These are phyloP conservation scores for Petromus typicus DNA, from an alignment of 2,113 vertebrate species.

Conservation along the genomic window DNA sequence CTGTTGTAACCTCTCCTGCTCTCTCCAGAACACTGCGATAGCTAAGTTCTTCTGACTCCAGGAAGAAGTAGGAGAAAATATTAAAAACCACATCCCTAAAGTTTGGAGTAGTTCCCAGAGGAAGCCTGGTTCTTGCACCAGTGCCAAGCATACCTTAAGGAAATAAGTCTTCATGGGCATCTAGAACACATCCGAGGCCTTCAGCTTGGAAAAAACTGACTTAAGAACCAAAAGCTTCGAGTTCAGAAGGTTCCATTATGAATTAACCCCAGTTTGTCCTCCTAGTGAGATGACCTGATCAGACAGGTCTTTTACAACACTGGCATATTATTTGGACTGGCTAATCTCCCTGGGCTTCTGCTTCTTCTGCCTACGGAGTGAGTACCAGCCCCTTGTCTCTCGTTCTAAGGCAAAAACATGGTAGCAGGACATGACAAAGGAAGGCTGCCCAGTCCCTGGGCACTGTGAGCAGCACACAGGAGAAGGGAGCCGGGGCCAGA, in stretches of 20 bases:
- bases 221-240: neutral
- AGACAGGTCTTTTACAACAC: neutral
- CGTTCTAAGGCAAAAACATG: neutral
- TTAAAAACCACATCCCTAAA: neutral
- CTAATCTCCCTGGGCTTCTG: neutral
- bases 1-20: no score
- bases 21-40: neutral
- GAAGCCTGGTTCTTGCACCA: no score
- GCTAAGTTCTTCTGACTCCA: rapidly evolving
- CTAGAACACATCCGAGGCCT: neutral
- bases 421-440: neutral
- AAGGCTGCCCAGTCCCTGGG: neutral
- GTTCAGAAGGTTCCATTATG: neutral
- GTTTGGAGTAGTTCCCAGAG: rapidly evolving
- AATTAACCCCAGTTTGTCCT: neutral
- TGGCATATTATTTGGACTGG: neutral
- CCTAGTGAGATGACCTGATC: neutral
- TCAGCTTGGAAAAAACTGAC: neutral
- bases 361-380: neutral
- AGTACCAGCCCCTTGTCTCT: neutral
- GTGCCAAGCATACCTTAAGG: neutral
- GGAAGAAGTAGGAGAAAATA: neutral
- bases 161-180: neutral
- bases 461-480: neutral
- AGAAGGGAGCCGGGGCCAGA: neutral